A percentile compares a stretch with the other conserved stretches of the same genome.
Conservation (phyloP, 1,140 invertebrate genomes). For the Cydia strobilella region DNA sequence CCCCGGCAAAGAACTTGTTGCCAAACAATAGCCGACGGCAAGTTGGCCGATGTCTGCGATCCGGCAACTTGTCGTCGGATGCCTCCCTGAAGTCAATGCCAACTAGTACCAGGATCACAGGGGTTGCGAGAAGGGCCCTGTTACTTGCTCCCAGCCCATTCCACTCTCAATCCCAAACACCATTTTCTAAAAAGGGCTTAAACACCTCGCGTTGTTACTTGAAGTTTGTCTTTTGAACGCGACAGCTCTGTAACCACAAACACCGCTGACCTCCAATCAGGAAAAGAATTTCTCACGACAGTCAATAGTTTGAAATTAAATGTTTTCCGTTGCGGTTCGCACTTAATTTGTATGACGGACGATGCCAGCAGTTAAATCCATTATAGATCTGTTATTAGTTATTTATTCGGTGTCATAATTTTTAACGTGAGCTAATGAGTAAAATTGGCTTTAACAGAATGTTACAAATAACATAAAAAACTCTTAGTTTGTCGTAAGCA, state of each 20-base stretch:
- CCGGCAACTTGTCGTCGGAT: conserved; percentile 52
- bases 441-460: no score
- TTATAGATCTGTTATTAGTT: conserved; percentile 44
- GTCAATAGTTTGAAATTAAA: conserved; percentile 77
- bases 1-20: not conserved
- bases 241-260: not conserved
- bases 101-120: conserved; percentile 71
- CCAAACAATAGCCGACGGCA: conserved; percentile 30
- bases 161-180: conserved; percentile 2
- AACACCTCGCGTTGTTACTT: no score
- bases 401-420: conserved; percentile 37
- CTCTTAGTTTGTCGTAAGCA: no score
- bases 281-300: conserved; percentile 71
- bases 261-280: conserved; percentile 49
- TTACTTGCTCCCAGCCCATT: conserved; percentile 49
- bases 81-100: conserved; percentile 73
- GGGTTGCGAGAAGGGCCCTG: conserved; percentile 46
- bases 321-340: conserved; percentile 71
- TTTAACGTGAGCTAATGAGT: not conserved
- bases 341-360: conserved; percentile 72
- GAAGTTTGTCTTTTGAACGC: not conserved
- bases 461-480: no score
- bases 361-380: conserved; percentile 74
- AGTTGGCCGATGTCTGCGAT: conserved; percentile 33
- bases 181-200: not conserved